A percentile compares a stretch with the other conserved stretches of the same genome.
phyloP scores from a whole-genome alignment of 2,113 vertebrate genomes.

The Phylloscopus trochilus region DNA sequence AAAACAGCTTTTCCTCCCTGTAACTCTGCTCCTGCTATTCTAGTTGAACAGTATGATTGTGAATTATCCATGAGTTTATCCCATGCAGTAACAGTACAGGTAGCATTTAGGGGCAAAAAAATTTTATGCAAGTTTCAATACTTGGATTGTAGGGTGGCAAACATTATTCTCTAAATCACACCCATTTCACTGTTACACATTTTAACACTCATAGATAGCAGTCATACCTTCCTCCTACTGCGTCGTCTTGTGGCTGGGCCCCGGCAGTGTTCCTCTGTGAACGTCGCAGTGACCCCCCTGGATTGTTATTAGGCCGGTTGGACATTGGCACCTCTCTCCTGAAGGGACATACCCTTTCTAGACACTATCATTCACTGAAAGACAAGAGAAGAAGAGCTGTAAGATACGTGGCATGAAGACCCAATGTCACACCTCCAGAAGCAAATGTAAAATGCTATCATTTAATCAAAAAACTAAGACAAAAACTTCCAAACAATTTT shows the following conservation, averaged over 20 bases:
- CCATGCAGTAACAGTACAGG: not conserved
- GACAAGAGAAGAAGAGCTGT: not conserved
- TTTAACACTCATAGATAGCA: not conserved
- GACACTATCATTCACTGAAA: slow-evolving; percentile 99
- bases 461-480: not conserved
- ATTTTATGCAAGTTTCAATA: not conserved
- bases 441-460: not conserved
- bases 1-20: not conserved
- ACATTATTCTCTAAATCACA: not conserved
- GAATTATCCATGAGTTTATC: not conserved
- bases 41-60: not conserved
- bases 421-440: not conserved
- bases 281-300: slow-evolving; percentile 99
- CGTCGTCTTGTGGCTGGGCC: slow-evolving; percentile 98
- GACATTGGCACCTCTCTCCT: slow-evolving; percentile 99
- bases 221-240: slow-evolving; percentile 91
- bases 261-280: slow-evolving; percentile 99
- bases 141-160: not conserved
- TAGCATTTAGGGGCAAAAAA: not conserved
- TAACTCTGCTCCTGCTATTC: not conserved
- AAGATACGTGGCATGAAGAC: not conserved
- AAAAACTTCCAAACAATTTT: not conserved
- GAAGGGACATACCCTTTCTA: slow-evolving; percentile 99
- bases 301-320: slow-evolving; percentile 99
- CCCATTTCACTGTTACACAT: not conserved